Evolutionary conservation across 2,113 vertebrate species (phyloP).

Genomic region (Phoenicopterus ruber): DNA sequence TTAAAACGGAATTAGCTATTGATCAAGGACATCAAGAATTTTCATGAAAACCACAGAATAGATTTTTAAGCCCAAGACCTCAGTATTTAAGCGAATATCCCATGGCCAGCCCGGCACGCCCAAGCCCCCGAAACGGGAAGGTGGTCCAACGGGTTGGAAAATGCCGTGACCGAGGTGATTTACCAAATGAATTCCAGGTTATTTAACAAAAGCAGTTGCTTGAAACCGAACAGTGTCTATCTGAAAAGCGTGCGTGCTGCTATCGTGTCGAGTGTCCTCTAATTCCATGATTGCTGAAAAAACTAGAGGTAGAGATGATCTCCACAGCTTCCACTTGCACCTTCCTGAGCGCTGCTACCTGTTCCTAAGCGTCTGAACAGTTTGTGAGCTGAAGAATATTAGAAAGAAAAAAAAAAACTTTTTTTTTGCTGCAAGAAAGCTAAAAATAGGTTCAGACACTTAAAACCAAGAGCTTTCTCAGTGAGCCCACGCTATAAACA

Average conservation of each 20-base stretch:
- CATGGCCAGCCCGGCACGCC: too few relatives aligned
- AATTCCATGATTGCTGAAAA: background rate
- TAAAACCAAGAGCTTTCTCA: background rate
- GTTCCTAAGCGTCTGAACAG: background rate
- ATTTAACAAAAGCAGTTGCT: background rate
- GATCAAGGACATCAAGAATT: background rate
- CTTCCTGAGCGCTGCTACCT: background rate
- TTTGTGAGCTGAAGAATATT: background rate
- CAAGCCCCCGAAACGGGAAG: too few relatives aligned
- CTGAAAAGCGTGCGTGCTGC: background rate
- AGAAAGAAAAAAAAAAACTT: background rate
- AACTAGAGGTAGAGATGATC: too few relatives aligned
- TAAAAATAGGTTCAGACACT: background rate
- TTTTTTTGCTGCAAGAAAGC: background rate
- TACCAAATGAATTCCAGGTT: background rate
- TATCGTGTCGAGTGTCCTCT: accelerated
- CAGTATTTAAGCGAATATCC: background rate
- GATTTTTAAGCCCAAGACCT: background rate
- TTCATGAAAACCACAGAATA: background rate
- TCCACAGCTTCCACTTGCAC: background rate
- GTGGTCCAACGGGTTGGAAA: background rate
- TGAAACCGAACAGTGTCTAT: background rate
- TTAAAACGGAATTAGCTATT: background rate
- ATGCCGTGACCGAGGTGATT: background rate
- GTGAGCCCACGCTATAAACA: background rate